phyloP scores from a whole-genome alignment of 1,140 invertebrate species.

The Euura lappo region DNA sequence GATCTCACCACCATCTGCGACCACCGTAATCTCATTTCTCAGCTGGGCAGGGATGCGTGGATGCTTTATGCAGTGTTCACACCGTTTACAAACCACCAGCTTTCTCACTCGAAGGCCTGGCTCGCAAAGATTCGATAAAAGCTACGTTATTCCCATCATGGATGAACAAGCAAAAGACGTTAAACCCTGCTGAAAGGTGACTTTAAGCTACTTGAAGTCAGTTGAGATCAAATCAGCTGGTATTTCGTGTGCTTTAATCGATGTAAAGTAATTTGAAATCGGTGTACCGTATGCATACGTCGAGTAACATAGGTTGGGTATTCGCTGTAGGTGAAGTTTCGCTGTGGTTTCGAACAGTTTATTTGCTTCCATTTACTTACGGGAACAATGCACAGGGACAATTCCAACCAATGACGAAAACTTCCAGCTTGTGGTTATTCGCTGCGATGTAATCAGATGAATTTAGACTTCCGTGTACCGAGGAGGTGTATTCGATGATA shows the following conservation, averaged over 20 bases:
- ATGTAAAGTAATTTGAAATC: no score
- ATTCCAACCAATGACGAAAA: not conserved
- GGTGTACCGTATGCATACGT: no score
- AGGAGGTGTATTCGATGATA: no score
- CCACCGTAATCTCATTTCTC: slow-evolving; percentile 1
- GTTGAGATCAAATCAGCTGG: no score
- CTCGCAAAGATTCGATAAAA: not conserved
- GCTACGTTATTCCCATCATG: not conserved
- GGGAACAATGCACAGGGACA: not conserved
- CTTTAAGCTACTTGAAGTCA: not conserved
- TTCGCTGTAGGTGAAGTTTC: not conserved
- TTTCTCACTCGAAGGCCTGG: not conserved
- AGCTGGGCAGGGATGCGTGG: slow-evolving; percentile 1
- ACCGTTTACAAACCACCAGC: not conserved
- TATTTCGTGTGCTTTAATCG: no score
- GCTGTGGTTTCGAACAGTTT: not conserved
- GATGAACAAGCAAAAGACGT: not conserved
- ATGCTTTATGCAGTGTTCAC: slow-evolving; percentile 7
- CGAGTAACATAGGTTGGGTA: no score
- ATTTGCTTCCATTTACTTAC: not conserved
- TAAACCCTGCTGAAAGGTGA: not conserved
- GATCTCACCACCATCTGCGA: not conserved
- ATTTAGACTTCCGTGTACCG: not conserved
- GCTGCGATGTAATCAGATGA: not conserved
- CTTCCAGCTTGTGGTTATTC: not conserved